These are phyloP conservation scores for Nymphalis polychloros DNA, from an alignment of 2,888 invertebrate genomes.

Conservation along the genomic window DNA sequence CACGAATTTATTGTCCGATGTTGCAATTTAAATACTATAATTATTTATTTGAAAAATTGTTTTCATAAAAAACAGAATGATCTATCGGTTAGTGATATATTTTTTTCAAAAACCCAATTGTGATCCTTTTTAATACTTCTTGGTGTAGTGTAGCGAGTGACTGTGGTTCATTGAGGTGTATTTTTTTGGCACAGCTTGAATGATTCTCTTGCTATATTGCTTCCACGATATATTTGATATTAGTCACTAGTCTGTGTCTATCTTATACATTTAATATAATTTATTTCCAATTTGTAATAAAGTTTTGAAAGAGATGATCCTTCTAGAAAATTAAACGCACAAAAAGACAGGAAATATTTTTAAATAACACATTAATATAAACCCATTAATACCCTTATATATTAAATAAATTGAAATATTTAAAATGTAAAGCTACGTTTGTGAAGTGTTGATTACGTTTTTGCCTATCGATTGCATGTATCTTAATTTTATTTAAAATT, in stretches of 20 bases:
- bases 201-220: slow-evolving; percentile 8
- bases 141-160: slow-evolving; percentile 4
- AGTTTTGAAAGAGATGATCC: no score
- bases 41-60: no score
- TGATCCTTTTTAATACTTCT: neutral
- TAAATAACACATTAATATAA: no score
- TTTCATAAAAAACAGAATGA: no score
- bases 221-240: neutral
- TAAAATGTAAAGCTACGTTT: neutral
- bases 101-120: neutral
- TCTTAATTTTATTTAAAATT: neutral
- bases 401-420: neutral
- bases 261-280: neutral
- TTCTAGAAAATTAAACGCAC: no score
- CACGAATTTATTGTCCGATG: no score
- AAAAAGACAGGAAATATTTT: no score
- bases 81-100: no score
- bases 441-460: neutral
- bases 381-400: neutral
- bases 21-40: no score
- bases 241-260: neutral
- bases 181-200: slow-evolving; percentile 10
- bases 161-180: neutral
- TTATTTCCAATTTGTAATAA: neutral
- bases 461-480: slow-evolving; percentile 3